These are phyloP conservation scores for Oxystoma pomonae DNA, from an alignment of 2,888 invertebrate genomes.

Conservation along the genomic window DNA sequence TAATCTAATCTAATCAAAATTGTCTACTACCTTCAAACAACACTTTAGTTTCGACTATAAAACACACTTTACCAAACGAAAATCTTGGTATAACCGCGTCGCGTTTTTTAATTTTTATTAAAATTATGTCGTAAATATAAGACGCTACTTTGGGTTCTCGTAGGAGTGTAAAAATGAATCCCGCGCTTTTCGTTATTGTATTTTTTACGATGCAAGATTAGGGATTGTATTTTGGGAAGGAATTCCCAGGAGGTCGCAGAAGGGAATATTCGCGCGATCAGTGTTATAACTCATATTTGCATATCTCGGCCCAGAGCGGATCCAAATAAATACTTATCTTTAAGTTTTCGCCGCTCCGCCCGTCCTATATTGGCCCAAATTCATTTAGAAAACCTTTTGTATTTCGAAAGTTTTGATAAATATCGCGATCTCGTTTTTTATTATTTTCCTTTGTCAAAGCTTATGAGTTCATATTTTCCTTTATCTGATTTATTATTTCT, in stretches of 20 bases:
- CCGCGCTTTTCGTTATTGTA: constrained; percentile 35
- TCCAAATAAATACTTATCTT: constrained; percentile 45
- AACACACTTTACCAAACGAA: no score
- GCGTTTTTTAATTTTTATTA: constrained; percentile 2
- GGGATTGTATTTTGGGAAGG: constrained; percentile 30
- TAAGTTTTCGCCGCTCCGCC: constrained; percentile 22
- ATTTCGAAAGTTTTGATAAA: constrained; percentile 14
- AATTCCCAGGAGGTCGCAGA: constrained; percentile 37
- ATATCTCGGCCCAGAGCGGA: constrained; percentile 41
- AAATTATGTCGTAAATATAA: constrained; percentile 4
- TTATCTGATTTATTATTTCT: constrained; percentile 2
- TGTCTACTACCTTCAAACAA: no score
- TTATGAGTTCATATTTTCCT: not conserved
- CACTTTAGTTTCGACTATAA: no score
- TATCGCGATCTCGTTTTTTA: constrained; percentile 3
- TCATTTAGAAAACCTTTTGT: constrained; percentile 31
- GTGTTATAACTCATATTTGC: constrained; percentile 44
- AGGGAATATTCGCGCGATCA: constrained; percentile 41
- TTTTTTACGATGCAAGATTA: constrained; percentile 44
- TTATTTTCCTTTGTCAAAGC: not conserved
- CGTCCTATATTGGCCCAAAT: constrained; percentile 19
- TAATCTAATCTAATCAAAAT: no score
- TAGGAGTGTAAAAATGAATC: constrained; percentile 7
- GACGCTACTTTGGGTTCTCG: not conserved
- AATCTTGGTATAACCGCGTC: no score